Evolutionary conservation across 2,888 invertebrate genomes (phyloP).

Genomic region (Metallyticus violacea): DNA sequence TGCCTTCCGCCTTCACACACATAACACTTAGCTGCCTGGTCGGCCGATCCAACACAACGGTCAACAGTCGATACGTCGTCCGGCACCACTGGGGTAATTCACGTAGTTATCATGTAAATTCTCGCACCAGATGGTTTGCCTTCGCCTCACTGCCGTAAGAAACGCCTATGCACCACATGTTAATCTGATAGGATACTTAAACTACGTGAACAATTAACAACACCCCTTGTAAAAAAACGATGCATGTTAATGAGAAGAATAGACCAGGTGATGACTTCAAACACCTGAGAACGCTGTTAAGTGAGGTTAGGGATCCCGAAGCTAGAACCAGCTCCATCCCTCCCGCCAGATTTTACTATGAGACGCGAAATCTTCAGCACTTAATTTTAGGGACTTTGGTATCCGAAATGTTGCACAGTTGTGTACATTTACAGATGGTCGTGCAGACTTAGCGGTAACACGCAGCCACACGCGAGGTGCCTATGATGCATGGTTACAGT

Average conservation of each 20-base stretch:
- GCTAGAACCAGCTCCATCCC: no score
- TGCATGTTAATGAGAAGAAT: background rate
- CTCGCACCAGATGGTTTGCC: background rate
- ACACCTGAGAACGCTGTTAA: background rate
- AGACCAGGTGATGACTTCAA: background rate
- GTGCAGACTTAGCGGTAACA: no score
- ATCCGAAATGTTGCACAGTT: no score
- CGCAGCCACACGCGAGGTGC: no score
- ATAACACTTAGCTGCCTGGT: no score
- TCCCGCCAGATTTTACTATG: background rate
- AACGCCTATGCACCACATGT: background rate
- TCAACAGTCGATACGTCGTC: background rate
- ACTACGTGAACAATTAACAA: background rate
- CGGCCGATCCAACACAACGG: no score
- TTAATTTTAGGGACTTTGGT: no score
- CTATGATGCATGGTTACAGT: no score
- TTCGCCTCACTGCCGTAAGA: no score
- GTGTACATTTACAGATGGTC: no score
- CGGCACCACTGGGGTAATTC: background rate
- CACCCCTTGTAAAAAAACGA: background rate
- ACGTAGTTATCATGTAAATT: background rate
- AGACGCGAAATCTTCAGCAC: no score
- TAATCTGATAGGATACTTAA: no score
- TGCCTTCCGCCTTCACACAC: slow-evolving; percentile 14
- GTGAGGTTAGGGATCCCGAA: background rate